Conservation (phyloP, 2,888 invertebrate genomes). For the Steinernema scapterisci region DNA sequence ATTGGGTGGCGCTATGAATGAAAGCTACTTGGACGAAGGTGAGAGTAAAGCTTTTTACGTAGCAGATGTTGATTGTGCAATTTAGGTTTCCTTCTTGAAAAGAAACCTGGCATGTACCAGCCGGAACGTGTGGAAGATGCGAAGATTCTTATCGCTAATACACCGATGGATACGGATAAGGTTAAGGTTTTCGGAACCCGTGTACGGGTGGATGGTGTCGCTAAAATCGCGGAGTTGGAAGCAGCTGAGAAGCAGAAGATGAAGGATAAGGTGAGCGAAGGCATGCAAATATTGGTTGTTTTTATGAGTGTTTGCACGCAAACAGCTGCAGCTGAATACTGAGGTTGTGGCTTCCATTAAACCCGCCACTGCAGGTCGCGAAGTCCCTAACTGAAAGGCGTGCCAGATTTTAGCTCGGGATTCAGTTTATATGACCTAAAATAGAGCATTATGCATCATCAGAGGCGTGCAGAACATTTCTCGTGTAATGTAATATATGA, state of each 20-base stretch:
- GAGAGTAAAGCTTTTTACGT: neutral
- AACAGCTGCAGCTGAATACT: too few species aligned
- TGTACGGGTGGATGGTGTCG: slow-evolving; percentile 74
- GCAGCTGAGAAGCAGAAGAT: slow-evolving; percentile 98
- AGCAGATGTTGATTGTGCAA: neutral
- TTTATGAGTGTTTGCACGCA: too few species aligned
- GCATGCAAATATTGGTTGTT: too few species aligned
- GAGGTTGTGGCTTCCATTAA: too few species aligned
- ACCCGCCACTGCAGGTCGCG: too few species aligned
- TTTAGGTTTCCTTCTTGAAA: slow-evolving; percentile 85
- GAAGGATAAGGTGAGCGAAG: slow-evolving; percentile 87
- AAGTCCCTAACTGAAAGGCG: too few species aligned
- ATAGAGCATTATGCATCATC: too few species aligned
- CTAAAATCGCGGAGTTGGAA: slow-evolving; percentile 92
- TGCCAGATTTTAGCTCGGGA: too few species aligned
- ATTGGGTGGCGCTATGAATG: slow-evolving; percentile 86
- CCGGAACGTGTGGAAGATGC: slow-evolving; percentile 94
- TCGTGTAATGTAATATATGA: too few species aligned
- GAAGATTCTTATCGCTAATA: slow-evolving; percentile 94
- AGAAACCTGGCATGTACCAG: slow-evolving; percentile 95
- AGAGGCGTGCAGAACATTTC: too few species aligned
- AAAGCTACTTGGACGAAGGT: slow-evolving; percentile 88
- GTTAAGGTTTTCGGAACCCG: slow-evolving; percentile 89
- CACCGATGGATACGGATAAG: slow-evolving; percentile 99
- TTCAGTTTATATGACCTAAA: too few species aligned